A percentile compares a stretch with the other conserved stretches of the same genome.
phyloP scores from a whole-genome alignment of 2,797 vertebrate genomes.

The Parambassis ranga region DNA sequence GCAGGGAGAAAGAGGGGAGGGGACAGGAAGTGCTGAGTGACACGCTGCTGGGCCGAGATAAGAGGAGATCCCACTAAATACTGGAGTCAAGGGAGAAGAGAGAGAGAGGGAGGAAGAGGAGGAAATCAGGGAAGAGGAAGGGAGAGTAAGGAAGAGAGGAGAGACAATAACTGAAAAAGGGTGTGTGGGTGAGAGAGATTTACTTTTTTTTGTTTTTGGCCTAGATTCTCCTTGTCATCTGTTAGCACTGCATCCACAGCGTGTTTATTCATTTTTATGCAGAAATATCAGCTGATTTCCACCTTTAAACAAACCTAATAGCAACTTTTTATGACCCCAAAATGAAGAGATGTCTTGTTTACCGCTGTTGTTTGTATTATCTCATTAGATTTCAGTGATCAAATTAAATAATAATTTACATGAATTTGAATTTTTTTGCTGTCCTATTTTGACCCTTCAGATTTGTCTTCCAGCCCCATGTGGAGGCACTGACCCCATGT shows the following conservation, averaged over 20 bases:
- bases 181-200: constrained; percentile 16
- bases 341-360: no score
- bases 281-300: fast-evolving
- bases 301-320: no score
- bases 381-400: background rate
- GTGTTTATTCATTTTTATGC: background rate
- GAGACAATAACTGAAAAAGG: background rate
- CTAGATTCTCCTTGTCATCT: constrained; percentile 41
- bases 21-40: constrained; percentile 46
- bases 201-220: constrained; percentile 45
- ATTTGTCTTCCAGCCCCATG: no score
- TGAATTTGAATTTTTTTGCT: no score
- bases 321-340: no score
- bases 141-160: background rate
- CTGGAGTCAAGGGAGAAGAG: constrained; percentile 25
- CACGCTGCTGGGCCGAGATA: constrained; percentile 68
- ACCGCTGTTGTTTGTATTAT: background rate
- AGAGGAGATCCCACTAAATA: constrained; percentile 56
- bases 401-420: no score
- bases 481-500: no score
- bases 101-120: background rate
- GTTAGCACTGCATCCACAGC: background rate
- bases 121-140: background rate
- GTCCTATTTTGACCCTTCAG: no score
- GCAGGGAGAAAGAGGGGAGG: constrained; percentile 35